Conservation (phyloP, 2,888 invertebrate species). For the Lasioglossum villosulum region DNA sequence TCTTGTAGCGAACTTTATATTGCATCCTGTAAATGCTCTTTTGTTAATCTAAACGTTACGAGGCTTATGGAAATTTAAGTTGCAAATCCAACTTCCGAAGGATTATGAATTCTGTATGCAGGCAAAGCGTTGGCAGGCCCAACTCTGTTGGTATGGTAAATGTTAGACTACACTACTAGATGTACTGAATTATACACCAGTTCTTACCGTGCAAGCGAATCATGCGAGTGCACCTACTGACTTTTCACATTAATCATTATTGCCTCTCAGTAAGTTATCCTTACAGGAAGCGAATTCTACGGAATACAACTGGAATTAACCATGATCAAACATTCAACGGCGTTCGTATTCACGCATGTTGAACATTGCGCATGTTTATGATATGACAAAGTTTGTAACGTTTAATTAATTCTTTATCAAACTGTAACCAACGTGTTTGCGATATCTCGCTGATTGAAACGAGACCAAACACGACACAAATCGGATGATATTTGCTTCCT, state of each 20-base stretch:
- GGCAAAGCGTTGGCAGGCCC: not conserved
- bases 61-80: constrained; percentile 8
- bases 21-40: not conserved
- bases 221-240: not conserved
- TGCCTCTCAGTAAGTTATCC: not conserved
- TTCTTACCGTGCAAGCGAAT: not conserved
- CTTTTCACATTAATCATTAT: not conserved
- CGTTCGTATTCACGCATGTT: not conserved
- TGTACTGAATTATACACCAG: not conserved
- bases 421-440: not conserved
- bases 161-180: not conserved
- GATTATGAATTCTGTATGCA: constrained; percentile 11
- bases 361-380: not conserved
- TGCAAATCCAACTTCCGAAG: constrained; percentile 15
- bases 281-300: not conserved
- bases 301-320: not conserved
- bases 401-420: not conserved
- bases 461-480: not conserved
- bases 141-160: not conserved
- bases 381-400: not conserved
- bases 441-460: not conserved
- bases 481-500: not conserved
- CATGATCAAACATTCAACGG: not conserved
- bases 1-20: not conserved
- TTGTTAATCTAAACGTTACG: not conserved